Base-by-base conservation (phyloP, 2,797 vertebrate genomes). In the Alcedo atthis region DNA sequence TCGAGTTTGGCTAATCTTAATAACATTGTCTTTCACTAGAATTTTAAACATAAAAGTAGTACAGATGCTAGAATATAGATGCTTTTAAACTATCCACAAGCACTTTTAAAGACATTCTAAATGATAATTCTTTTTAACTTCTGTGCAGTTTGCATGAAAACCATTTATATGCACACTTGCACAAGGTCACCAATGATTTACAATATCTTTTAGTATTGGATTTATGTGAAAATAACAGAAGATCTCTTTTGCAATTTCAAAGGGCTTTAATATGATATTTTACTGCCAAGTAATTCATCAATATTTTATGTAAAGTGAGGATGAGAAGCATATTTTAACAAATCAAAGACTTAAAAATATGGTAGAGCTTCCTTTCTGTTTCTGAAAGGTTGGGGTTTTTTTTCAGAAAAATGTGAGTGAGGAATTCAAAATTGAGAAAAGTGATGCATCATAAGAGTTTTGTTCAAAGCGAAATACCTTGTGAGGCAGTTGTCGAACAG, bases 191-290 rank as follows among this genome's bases (percentile, higher is more conserved):
- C 51, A 74, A 51, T 26, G 81, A 57, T 37, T 81, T 86, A 32
- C 5, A 74, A 8, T 51, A 74, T 2, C 4, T 80, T 92, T 91
- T 84, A 43, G 30, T 40, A 33, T 89, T 67, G 55, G 40, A 76
- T 37, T 83, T 69, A 32, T 66, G 7, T 71, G 45, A 91, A 81
- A 88, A 84, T 54, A 70, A 43, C 35, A 33, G 33, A 32, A 86
- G 88, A 64, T 68, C 28, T 85, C 55, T 79, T 80, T 66, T 66
- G 5, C 35, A 81, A 8, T 94, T 92, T 95, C 43, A 73, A 54
- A 87, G 35, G 18, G 20, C 46, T 92, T 89, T 82, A 81, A 81
- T 79, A 79, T 20, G 12, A 26, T 76, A 81, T 71, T 83, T 86
- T 84, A 8, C 24, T 67, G 13, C 28, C 49, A 45, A n/a, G 18